A percentile compares a stretch with the other conserved stretches of the same genome.
Conservation (phyloP, 1,140 invertebrate genomes). For the Scaptomyza hsui region DNA sequence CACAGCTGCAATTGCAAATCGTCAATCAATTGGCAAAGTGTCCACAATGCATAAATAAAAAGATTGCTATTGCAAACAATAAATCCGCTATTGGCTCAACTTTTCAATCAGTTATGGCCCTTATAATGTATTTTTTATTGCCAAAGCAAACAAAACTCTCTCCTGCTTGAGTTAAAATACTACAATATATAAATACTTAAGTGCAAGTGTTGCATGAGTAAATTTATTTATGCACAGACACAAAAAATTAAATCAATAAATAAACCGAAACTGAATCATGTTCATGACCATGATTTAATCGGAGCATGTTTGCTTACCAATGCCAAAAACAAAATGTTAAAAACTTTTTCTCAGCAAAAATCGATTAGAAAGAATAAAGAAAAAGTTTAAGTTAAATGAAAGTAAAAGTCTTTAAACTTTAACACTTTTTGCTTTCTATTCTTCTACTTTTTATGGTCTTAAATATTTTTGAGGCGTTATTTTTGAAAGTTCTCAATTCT, state of each 20-base stretch:
- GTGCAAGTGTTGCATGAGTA: neutral
- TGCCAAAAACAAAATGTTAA: too few relatives aligned
- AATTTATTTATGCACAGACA: neutral
- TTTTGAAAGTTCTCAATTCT: neutral
- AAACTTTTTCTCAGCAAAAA: too few relatives aligned
- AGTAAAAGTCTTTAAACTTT: too few relatives aligned
- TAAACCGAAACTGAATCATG: too few relatives aligned
- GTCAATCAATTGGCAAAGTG: slow-evolving; percentile 57
- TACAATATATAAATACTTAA: too few relatives aligned
- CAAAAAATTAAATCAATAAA: too few relatives aligned
- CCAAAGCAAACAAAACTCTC: neutral
- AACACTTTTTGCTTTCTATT: too few relatives aligned
- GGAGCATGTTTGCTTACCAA: too few relatives aligned
- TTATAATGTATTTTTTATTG: neutral
- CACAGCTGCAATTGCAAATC: slow-evolving; percentile 51
- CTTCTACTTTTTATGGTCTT: too few relatives aligned
- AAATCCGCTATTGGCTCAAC: slow-evolving; percentile 1
- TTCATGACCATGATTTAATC: too few relatives aligned
- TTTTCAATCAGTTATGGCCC: slow-evolving; percentile 17
- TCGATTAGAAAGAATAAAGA: too few relatives aligned
- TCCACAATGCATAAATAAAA: slow-evolving; percentile 45
- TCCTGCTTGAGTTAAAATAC: neutral
- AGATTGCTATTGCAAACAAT: slow-evolving; percentile 26
- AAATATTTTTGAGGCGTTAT: neutral
- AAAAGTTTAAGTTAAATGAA: too few relatives aligned